Evolutionary conservation across 2,888 invertebrate genomes (phyloP).

Genomic region (Ptychoptera albimana): DNA sequence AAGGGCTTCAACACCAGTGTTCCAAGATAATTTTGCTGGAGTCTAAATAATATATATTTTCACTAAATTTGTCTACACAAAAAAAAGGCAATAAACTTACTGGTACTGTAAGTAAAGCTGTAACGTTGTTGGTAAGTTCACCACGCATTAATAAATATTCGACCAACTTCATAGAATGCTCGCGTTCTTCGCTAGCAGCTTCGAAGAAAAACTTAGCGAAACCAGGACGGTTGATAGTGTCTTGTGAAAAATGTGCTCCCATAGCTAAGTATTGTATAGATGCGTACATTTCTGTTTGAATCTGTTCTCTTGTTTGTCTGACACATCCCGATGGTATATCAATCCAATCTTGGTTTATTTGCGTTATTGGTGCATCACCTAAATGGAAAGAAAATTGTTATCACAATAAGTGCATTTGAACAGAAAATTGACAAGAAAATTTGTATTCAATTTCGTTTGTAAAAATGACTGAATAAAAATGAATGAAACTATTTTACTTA

Average conservation of each 20-base stretch:
- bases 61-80: no score
- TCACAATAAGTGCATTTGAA: no score
- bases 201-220: slow-evolving; percentile 77
- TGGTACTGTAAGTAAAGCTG: no score
- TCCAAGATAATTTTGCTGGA: slow-evolving; percentile 37
- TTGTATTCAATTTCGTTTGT: background rate
- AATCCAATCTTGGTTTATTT: slow-evolving; percentile 44
- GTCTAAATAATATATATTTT: slow-evolving; percentile 19
- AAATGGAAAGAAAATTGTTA: slow-evolving; percentile 9
- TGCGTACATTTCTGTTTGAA: slow-evolving; percentile 63
- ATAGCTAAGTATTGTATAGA: slow-evolving; percentile 71
- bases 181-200: slow-evolving; percentile 70
- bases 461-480: background rate
- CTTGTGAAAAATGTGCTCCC: slow-evolving; percentile 70
- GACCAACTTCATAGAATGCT: slow-evolving; percentile 76
- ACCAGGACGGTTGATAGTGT: slow-evolving; percentile 66
- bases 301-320: slow-evolving; percentile 47
- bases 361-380: slow-evolving; percentile 42
- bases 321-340: slow-evolving; percentile 51
- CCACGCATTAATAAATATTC: slow-evolving; percentile 80
- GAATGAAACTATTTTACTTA: slow-evolving; percentile 35
- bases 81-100: no score
- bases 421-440: no score
- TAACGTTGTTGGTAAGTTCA: slow-evolving; percentile 38
- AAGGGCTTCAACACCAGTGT: slow-evolving; percentile 49